Evolutionary conservation across 2,888 invertebrate genomes (phyloP), one percentile per base, ranked within the genome.

Genomic region (Ligdia adustata): DNA sequence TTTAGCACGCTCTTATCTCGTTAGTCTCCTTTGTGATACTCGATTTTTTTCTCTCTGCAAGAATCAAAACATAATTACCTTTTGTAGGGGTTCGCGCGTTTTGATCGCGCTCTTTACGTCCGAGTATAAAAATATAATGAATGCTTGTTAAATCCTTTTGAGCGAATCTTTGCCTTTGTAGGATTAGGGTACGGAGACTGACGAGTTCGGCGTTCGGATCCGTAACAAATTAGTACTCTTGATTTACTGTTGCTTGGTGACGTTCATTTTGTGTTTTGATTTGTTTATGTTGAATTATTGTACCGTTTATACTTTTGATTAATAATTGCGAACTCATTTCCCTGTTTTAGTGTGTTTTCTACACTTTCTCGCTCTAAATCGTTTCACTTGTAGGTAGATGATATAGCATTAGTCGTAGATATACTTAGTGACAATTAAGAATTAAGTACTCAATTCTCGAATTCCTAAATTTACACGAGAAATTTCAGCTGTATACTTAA

Each of bases 1-100:
- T 90, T 90, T 89, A 89, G 89, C 89, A 89, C 89, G 87, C 89
- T 89, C 86, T 89, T 90, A 90, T 89, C 89, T 90, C 90, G 90
- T 89, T 89, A 90, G 89, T 82, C 85, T 84, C 89, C 88, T 90
- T 90, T 89, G 89, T 90, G 89, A 88, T 87, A 79, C 87, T 86
- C 81, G 79, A 82, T 87, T 87, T 86, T 84, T 82, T 87, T 87
- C n/a, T 22, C n/a, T 22, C 73, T 82, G 81, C 86, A 85, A 79
- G 83, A 89, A 90, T 90, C 89, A 89, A 90, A 90, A 89, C 89
- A 89, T 90, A 90, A 90, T 90, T 89, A 89, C 89, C 89, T 88
- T 90, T 90, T 90, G 89, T 90, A 88, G 84, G 84, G 86, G 83
- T 85, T 85, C 80, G 84, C 85, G 86, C 82, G 87, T 87, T 89